Evolutionary conservation across 2,888 invertebrate species (phyloP).

Genomic region (Archips crataeganus): DNA sequence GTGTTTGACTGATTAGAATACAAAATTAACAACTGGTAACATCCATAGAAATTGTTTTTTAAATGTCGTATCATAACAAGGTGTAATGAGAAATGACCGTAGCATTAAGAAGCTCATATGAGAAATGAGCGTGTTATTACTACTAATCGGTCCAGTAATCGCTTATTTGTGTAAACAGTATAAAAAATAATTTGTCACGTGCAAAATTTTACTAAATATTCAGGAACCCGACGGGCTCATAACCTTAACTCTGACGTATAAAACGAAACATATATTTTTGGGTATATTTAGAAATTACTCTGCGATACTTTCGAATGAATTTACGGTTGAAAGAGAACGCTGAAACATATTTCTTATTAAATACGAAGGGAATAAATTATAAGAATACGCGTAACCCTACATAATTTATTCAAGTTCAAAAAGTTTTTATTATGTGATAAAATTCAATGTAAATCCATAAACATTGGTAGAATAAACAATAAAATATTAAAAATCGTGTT

Average conservation of each 20-base stretch:
- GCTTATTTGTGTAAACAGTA: slow-evolving; percentile 37
- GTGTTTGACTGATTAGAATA: slow-evolving; percentile 6
- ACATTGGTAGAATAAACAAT: no score
- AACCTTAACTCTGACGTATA: neutral
- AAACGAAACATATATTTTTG: neutral
- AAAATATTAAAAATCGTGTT: no score
- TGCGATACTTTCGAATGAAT: neutral
- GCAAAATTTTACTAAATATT: slow-evolving; percentile 9
- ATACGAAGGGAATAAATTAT: no score
- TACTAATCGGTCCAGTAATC: slow-evolving; percentile 24
- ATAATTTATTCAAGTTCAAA: no score
- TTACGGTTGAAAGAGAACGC: neutral
- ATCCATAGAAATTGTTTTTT: slow-evolving; percentile 13
- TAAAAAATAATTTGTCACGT: slow-evolving; percentile 18
- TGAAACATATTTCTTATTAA: no score
- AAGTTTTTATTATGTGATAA: no score
- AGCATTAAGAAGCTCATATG: slow-evolving; percentile 18
- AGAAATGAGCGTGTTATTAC: slow-evolving; percentile 29
- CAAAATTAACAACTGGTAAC: slow-evolving; percentile 14
- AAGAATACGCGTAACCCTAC: no score
- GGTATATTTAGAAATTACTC: neutral
- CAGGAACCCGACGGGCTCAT: slow-evolving; percentile 3
- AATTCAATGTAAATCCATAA: no score
- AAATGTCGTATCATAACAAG: slow-evolving; percentile 31
- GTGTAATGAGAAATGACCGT: slow-evolving; percentile 20